phyloP scores from a whole-genome alignment of 2,113 vertebrate genomes.

The Dicaeum eximium region DNA sequence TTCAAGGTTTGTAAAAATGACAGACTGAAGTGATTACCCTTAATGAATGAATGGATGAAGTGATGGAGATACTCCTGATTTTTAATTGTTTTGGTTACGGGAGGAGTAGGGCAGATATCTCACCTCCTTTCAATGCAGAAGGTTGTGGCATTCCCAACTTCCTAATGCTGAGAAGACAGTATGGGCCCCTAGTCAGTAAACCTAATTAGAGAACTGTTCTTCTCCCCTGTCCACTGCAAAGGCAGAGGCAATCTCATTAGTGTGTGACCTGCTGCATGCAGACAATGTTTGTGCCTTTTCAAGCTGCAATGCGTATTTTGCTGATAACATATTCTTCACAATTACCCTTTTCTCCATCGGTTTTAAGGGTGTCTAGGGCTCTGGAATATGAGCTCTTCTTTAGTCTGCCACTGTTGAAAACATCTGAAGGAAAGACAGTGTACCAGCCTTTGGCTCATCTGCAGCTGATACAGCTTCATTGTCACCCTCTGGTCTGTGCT shows the following conservation, averaged over 20 bases:
- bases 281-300: neutral
- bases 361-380: neutral
- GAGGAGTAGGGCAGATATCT: neutral
- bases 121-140: neutral
- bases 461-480: neutral
- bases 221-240: neutral
- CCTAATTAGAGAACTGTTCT: slow-evolving; percentile 12
- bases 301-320: neutral
- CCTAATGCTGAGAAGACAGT: neutral
- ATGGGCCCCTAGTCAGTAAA: neutral
- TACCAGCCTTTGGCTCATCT: neutral
- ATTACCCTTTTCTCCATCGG: slow-evolving; percentile 10
- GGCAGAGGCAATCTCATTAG: neutral
- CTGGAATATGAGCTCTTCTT: slow-evolving; percentile 13
- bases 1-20: neutral
- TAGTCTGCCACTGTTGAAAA: neutral
- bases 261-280: neutral
- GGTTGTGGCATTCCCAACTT: neutral
- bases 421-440: neutral
- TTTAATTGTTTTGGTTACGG: neutral
- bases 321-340: neutral
- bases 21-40: neutral
- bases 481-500: neutral
- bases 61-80: neutral
- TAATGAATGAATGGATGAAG: neutral